These are phyloP conservation scores for Cremastinae sp. DNA, from an alignment of 2,888 invertebrate genomes.

Conservation along the genomic window DNA sequence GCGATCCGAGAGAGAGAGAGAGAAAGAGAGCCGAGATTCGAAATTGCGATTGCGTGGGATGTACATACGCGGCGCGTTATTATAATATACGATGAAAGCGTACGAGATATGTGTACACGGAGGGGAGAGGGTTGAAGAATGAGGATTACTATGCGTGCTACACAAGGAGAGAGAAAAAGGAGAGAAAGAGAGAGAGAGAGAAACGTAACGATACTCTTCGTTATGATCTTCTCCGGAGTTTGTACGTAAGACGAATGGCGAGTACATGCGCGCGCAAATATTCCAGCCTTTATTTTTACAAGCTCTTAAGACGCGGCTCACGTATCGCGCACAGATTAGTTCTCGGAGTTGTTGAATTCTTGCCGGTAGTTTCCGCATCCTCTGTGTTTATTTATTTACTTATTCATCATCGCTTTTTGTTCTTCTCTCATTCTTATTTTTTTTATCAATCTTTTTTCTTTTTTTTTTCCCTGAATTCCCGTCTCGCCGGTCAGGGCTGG, in stretches of 20 bases:
- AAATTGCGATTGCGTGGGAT: slow-evolving; percentile 60
- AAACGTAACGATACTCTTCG: slow-evolving; percentile 38
- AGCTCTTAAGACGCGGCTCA: slow-evolving; percentile 11
- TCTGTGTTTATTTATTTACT: slow-evolving; percentile 14
- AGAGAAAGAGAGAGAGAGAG: background rate
- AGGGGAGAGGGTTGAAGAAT: slow-evolving; percentile 18
- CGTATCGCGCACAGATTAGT: slow-evolving; percentile 23
- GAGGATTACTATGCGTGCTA: slow-evolving; percentile 50
- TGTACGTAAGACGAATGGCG: slow-evolving; percentile 15
- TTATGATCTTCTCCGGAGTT: slow-evolving; percentile 31
- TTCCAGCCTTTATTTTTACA: slow-evolving; percentile 30
- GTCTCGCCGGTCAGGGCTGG: background rate
- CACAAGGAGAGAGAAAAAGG: background rate
- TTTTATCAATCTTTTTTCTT: too few species aligned
- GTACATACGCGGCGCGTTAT: slow-evolving; percentile 42
- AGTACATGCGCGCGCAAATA: slow-evolving; percentile 24
- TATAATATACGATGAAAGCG: slow-evolving; percentile 45
- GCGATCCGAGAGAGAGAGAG: slow-evolving; percentile 43
- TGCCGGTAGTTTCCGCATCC: background rate
- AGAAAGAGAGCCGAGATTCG: slow-evolving; percentile 45
- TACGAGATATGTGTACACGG: slow-evolving; percentile 21
- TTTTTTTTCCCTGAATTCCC: background rate
- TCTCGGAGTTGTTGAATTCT: slow-evolving; percentile 19
- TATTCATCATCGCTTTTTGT: slow-evolving; percentile 1
- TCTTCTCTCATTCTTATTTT: background rate